Evolutionary conservation across 2,797 vertebrate species (phyloP), one percentile per base, ranked within the genome.

Genomic region (Rhyacichthys aspro): DNA sequence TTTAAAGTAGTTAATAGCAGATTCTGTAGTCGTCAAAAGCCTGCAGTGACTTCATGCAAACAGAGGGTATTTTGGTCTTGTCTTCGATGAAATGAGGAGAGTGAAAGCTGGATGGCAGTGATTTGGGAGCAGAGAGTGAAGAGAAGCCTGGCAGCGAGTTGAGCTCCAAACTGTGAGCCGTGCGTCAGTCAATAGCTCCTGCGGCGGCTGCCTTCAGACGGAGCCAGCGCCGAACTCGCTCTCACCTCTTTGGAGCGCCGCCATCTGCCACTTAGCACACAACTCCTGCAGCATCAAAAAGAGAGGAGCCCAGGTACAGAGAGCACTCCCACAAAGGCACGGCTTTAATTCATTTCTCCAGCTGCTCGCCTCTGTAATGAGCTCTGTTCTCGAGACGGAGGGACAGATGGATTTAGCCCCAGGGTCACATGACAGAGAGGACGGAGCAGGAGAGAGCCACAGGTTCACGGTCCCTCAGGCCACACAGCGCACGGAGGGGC

Each of bases 241-340:
- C 63, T 76, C 78, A 85, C 79, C 74, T 80, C 59, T 76, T 65
- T 83, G 87, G 86, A 79, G 78, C 0, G 17, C 55, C 41, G 81
- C 84, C 83, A 81, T 43, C 74, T 77, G 79, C 74, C 82, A 88
- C 81, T 88, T 86, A 87, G 84, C 81, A 82, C 76, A 81, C 81
- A 57, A 60, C 70, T 79, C 63, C 61, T 61, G 76, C 46, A 80
- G 79, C 76, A 76, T 79, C 74, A 41, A 63, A 58, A 38, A 38
- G 36, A 38, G 36, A 12, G 5, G 36, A 9, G 36, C 36, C 9
- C 55, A 69, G 9, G 53, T 54, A 41, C 56, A 55, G 55, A 46
- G 55, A 53, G 55, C 53, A 68, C 52, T 43, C 19, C 45, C 63
- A 70, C 39, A 28, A 50, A 60, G 46, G 37, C 43, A 23, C 63